Evolutionary conservation across 1,140 invertebrate species (phyloP), one percentile per base, ranked within the genome.

Genomic region (Druon quercuslanigerum): DNA sequence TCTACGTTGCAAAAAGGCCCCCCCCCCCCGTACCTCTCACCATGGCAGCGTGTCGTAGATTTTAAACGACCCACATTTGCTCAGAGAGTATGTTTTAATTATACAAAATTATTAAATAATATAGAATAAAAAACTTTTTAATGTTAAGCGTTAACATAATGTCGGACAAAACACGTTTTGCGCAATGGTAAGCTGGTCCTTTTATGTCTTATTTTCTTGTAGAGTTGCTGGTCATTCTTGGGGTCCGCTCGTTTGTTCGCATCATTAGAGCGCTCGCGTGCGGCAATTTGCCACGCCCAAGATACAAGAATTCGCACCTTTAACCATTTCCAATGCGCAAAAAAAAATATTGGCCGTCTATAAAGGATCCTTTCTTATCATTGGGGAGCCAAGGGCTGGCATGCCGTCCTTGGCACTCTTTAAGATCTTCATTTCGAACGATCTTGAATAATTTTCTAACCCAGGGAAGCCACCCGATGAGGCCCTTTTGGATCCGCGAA

Each of bases 231-330:
- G 33, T 56, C 73, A 71, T 82, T 72, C 77, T 52, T 52, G 73
- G 57, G 56, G 72, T 72, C 77, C 51, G 83, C 82, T 85, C 82
- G 85, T 85, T 87, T 86, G 85, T 84, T 84, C 84, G 81, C 81
- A 79, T 86, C 85, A 85, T 86, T 85, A 85, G 83, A 83, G 82
- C 33, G 74, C 66, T 87, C 84, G 88, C 88, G 88, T 89, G 88
- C 85, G 83, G 86, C 87, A 87, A 88, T 89, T 89, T 88, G 87
- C 87, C 88, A 87, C 87, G 86, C 88, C 87, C 86, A 82, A 50
- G 80, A 83, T 81, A 83, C 83, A 83, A 86, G 84, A 82, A 87
- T 89, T 89, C 84, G 86, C 86, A 87, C 87, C 88, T 89, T 84
- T 82, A 76, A 82, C 79, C 74, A 71, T 50, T 54, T 25, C 33